A percentile compares a stretch with the other conserved stretches of the same genome.
These are phyloP conservation scores for Chelon labrosus DNA, from an alignment of 2,797 vertebrate species.

Conservation along the genomic window DNA sequence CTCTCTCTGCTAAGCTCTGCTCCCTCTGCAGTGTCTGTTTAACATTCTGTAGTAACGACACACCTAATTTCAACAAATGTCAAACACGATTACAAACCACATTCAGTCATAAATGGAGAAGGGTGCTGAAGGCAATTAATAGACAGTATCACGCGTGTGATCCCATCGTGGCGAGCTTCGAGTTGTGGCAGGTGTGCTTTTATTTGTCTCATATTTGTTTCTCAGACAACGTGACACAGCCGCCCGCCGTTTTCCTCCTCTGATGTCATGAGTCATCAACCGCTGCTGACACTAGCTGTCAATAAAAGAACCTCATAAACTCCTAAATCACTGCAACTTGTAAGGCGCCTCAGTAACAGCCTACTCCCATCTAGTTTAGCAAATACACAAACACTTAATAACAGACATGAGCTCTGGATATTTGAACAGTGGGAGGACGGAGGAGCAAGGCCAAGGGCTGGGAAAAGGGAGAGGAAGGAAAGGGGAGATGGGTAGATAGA, in stretches of 20 bases:
- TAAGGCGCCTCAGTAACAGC: constrained; percentile 8
- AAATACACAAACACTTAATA: constrained; percentile 13
- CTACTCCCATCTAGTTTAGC: constrained; percentile 29
- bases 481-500: constrained; percentile 76
- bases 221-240: constrained; percentile 34
- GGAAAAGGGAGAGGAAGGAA: constrained; percentile 71
- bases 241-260: background rate
- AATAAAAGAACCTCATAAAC: constrained; percentile 33
- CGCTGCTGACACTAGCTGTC: constrained; percentile 26
- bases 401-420: constrained; percentile 59
- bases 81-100: constrained; percentile 28
- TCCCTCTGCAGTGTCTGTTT: constrained; percentile 43
- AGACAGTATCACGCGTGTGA: background rate
- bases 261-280: constrained; percentile 43
- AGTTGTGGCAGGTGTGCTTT: constrained; percentile 44
- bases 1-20: constrained; percentile 85
- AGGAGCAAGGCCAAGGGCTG: constrained; percentile 76
- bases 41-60: constrained; percentile 41
- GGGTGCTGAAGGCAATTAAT: constrained; percentile 11
- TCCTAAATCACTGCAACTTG: constrained; percentile 44
- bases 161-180: constrained; percentile 12
- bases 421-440: constrained; percentile 70
- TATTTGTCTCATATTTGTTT: constrained; percentile 42
- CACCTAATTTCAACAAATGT: constrained; percentile 32
- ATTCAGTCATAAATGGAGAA: constrained; percentile 17